Percentiles rank a stretch among this genome's conserved stretches.
These are phyloP conservation scores for Ptychobarbus kaznakovi DNA, from an alignment of 2,797 vertebrate genomes.

Conservation along the genomic window DNA sequence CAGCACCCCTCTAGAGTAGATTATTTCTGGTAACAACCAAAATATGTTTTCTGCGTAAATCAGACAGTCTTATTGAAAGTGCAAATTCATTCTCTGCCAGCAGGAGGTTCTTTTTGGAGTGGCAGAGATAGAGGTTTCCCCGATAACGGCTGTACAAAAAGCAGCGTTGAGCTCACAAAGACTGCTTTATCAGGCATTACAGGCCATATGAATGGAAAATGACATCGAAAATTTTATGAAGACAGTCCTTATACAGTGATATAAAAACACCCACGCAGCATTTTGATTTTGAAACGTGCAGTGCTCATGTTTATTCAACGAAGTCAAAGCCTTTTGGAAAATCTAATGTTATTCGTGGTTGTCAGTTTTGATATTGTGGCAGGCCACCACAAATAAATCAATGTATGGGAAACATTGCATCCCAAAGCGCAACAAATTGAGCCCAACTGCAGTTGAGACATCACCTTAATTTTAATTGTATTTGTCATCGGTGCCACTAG, in stretches of 20 bases:
- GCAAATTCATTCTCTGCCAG: not conserved
- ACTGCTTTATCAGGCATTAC: not conserved
- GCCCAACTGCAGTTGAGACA: too few species aligned
- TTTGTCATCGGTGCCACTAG: too few species aligned
- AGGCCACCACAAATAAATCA: too few species aligned
- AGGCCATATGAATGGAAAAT: not conserved
- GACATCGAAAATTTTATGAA: too few species aligned
- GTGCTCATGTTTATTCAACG: not conserved
- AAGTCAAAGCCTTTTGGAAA: not conserved
- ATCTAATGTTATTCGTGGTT: not conserved
- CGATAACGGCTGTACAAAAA: not conserved
- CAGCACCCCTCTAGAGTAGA: not conserved
- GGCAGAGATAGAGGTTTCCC: not conserved
- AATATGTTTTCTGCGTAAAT: not conserved
- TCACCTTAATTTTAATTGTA: too few species aligned
- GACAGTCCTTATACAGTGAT: not conserved
- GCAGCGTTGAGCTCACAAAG: not conserved
- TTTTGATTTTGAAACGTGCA: not conserved
- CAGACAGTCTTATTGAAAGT: not conserved
- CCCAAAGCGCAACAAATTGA: too few species aligned
- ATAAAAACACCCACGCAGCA: not conserved
- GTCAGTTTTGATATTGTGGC: not conserved
- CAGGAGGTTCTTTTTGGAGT: not conserved
- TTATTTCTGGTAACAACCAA: not conserved
- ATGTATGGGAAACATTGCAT: too few species aligned